Evolutionary conservation across 2,888 invertebrate species (phyloP).

Genomic region (Thereva nobilitata): DNA sequence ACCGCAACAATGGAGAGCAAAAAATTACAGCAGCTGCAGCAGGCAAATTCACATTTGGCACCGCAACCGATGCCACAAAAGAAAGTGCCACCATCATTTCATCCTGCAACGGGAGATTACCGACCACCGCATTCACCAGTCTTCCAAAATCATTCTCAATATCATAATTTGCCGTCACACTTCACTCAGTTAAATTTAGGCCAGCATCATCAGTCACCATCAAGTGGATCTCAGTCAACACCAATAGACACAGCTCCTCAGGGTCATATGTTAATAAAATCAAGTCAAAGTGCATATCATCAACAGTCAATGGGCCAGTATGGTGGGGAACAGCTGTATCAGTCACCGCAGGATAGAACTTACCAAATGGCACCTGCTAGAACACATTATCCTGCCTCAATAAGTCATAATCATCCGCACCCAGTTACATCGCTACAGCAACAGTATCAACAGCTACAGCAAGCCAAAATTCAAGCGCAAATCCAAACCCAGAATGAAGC

Average conservation of each 20-base stretch:
- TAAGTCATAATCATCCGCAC: conserved; percentile 45
- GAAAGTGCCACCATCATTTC: conserved; percentile 60
- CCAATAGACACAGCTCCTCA: conserved; percentile 54
- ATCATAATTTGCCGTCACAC: conserved; percentile 45
- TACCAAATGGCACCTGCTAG: conserved; percentile 63
- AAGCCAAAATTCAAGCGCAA: conserved; percentile 68
- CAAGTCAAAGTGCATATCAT: conserved; percentile 58
- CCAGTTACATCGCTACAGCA: conserved; percentile 58
- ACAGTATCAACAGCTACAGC: conserved; percentile 68
- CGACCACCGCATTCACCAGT: conserved; percentile 60
- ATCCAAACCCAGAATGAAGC: conserved; percentile 68
- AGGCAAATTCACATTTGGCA: conserved; percentile 54
- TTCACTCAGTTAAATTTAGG: conserved; percentile 45
- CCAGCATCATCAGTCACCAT: conserved; percentile 37
- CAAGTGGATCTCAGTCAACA: conserved; percentile 51
- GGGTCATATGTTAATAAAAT: conserved; percentile 46
- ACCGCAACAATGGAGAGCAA: conserved; percentile 71
- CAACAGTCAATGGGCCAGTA: conserved; percentile 52
- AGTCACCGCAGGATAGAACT: conserved; percentile 62
- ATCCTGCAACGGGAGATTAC: conserved; percentile 59
- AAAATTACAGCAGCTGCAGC: conserved; percentile 61
- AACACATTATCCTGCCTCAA: conserved; percentile 60
- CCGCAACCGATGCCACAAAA: conserved; percentile 60
- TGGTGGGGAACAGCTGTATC: conserved; percentile 55
- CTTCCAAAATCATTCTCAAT: conserved; percentile 48